phyloP scores from a whole-genome alignment of 2,113 vertebrate genomes.

The Xiphias gladius region DNA sequence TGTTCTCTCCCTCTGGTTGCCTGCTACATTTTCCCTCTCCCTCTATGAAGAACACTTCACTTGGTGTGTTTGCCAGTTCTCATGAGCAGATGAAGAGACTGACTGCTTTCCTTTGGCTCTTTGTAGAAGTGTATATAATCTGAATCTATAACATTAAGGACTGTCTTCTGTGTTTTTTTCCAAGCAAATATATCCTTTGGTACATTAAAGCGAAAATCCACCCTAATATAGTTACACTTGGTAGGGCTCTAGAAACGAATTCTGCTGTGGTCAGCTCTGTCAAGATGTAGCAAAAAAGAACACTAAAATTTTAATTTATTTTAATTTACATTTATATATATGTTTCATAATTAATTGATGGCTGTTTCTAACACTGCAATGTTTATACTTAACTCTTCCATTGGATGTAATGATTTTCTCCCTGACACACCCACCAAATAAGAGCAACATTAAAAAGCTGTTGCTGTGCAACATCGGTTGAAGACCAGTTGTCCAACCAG shows the following conservation, averaged over 20 bases:
- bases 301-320: no score
- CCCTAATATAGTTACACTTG: constrained; percentile 28
- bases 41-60: constrained; percentile 58
- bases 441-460: constrained; percentile 15
- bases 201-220: constrained; percentile 45
- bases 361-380: constrained; percentile 17
- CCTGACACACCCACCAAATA: constrained; percentile 44
- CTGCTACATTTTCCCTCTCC: constrained; percentile 58
- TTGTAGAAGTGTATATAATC: constrained; percentile 43
- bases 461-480: constrained; percentile 23
- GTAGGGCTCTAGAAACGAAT: constrained; percentile 31
- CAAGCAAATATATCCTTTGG: constrained; percentile 7
- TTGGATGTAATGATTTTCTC: constrained; percentile 31
- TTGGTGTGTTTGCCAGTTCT: constrained; percentile 64
- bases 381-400: constrained; percentile 35
- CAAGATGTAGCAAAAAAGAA: constrained; percentile 23
- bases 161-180: neutral
- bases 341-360: constrained; percentile 9
- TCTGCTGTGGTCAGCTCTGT: constrained; percentile 2
- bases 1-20: constrained; percentile 53
- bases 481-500: neutral
- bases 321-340: constrained; percentile 50
- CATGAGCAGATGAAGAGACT: constrained; percentile 56
- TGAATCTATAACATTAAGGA: constrained; percentile 47
- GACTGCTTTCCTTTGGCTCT: constrained; percentile 58